These are phyloP conservation scores for Lagopus leucura DNA, from an alignment of 2,113 vertebrate species.

Conservation along the genomic window DNA sequence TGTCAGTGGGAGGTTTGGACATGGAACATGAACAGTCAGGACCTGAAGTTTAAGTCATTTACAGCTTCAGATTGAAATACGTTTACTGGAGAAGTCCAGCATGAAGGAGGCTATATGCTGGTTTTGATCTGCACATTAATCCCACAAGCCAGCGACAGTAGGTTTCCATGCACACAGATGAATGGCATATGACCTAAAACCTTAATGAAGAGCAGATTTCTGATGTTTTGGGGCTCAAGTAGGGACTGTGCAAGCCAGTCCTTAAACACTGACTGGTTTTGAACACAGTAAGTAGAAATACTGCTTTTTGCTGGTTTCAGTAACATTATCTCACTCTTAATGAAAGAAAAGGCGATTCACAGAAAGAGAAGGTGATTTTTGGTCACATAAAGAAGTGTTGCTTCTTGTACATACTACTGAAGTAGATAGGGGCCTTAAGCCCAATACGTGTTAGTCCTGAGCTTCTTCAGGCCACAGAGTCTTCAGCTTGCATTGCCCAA, in stretches of 20 bases:
- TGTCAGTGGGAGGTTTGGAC: neutral
- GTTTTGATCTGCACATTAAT: neutral
- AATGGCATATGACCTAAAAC: neutral
- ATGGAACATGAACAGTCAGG: neutral
- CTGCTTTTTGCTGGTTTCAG: neutral
- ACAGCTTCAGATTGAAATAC: neutral
- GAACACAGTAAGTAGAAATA: neutral
- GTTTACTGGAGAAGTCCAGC: neutral
- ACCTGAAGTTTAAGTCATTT: neutral
- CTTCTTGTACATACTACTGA: neutral
- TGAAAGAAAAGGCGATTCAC: too few relatives aligned
- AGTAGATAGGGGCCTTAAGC: neutral
- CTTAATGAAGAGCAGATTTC: neutral
- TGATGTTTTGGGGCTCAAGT: neutral
- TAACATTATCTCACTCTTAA: neutral
- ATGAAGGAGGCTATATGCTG: fast-evolving
- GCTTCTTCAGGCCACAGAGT: neutral
- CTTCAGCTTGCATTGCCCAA: neutral
- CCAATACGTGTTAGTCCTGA: neutral
- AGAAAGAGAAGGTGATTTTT: neutral
- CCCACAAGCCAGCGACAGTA: neutral
- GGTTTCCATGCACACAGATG: neutral
- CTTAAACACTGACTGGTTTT: neutral
- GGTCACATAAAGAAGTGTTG: neutral
- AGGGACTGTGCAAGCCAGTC: neutral